Base-by-base conservation (phyloP, 2,888 invertebrate genomes). In the Acheta domesticus region DNA sequence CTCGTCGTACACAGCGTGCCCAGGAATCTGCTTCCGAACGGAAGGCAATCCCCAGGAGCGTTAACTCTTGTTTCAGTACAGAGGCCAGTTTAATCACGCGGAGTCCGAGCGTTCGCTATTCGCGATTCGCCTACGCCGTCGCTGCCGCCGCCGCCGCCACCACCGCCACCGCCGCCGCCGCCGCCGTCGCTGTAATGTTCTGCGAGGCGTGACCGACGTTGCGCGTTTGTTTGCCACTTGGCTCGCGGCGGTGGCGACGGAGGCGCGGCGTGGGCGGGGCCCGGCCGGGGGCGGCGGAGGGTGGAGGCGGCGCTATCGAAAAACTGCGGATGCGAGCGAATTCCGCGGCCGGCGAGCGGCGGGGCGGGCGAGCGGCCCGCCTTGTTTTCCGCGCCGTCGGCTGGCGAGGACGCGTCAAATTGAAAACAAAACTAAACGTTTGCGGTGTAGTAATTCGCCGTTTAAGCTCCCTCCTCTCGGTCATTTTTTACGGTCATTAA, bases 11-110 rank as follows among this genome's bases (percentile, higher is more conserved):
- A 62, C 62, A 11, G 62, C 62, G 8, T 62, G 62, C 62, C 62
- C 62, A 62, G 62, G 62, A 62, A 62, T 62, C 62, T 62, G 62
- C 62, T 62, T 62, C 62, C 62, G 62, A 62, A 62, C n/a, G 62
- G 62, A 62, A 62, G 62, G 62, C 62, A 62, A 62, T 62, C 62
- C 62, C 62, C 62, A 62, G 62, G 62, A 62, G 62, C 62, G 62
- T 14, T 62, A 14, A 62, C 62, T 62, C 62, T 62, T 62, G 62
- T 62, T 62, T 62, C 62, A 1, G 36, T 36, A 1, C 36, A 36
- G 36, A 36, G 36, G 36, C 36, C 36, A 36, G 36, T 36, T 36
- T 36, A 36, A 62, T 62, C 62, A 62, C 62, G 62, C 62, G 62
- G 16, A 62, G 62, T 12, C 62, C 62, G 62, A 1, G 62, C 62